Conservation (phyloP, 2,888 invertebrate genomes). For the Norana najaformis region DNA sequence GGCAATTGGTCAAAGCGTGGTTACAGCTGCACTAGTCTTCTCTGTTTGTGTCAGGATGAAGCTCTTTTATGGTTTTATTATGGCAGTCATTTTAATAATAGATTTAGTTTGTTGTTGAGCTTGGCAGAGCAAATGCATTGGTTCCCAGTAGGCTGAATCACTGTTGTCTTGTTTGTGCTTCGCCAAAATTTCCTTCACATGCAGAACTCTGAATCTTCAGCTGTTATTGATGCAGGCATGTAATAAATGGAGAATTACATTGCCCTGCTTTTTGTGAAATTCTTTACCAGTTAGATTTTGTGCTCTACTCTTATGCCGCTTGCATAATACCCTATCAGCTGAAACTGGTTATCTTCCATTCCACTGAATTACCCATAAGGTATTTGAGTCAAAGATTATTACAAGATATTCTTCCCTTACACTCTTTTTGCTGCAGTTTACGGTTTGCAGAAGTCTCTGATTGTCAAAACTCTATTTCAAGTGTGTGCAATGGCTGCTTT, state of each 20-base stretch:
- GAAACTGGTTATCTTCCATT: neutral
- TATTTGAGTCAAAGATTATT: neutral
- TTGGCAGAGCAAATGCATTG: neutral
- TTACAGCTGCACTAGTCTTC: neutral
- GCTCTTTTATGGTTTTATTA: neutral
- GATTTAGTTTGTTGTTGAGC: neutral
- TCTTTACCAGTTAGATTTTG: neutral
- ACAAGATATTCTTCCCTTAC: neutral
- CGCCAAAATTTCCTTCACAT: neutral
- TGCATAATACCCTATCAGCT: no score
- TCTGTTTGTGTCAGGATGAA: neutral
- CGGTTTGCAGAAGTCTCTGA: neutral
- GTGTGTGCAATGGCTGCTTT: neutral
- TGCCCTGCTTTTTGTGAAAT: neutral
- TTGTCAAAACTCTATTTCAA: neutral
- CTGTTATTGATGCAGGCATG: neutral
- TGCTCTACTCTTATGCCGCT: no score
- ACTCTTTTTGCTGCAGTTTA: neutral
- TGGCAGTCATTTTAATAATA: no score
- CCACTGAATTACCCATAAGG: neutral
- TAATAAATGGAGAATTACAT: neutral
- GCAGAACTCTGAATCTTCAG: neutral
- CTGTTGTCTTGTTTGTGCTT: neutral
- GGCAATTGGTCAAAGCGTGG: neutral
- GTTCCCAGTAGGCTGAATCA: neutral